Base-by-base conservation (phyloP, 2,113 vertebrate species). In the Cariama cristata region DNA sequence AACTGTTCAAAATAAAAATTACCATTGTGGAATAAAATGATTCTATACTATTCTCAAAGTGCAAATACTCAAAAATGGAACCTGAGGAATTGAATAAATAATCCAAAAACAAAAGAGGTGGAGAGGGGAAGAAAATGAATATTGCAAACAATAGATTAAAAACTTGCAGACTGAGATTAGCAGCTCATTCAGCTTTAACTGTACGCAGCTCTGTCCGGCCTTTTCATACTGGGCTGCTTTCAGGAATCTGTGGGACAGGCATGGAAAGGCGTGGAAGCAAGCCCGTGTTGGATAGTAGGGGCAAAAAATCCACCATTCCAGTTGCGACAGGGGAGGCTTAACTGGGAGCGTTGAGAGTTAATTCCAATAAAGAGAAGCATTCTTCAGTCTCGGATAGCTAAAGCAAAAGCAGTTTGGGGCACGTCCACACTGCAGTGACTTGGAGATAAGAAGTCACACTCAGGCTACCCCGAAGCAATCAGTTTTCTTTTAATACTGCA, bases 161-260 rank as follows among this genome's bases (percentile, higher is more conserved):
- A 93, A 94, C 72, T 86, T 40, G 58, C 62, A 60, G 50, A 66
- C 58, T 90, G 69, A 90, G 69, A 90, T 96, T 92, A 96, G 77
- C 77, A 90, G 53, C 53, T 94, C 67, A 47, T 95, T 97, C 73
- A 64, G 11, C 79, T 92, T 87, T 94, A 95, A 73, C 62, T 44
- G 49, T 91, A 23, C 72, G 56, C 69, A 85, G 68, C 49, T 93
- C 93, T 77, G 55, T 30, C 67, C 20, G 86, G 68, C 73, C 79
- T 90, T 93, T 96, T 96, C 73, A 91, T 81, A 73, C 49, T 52
- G 40, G 47, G 24, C 35, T 90, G 93, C 80, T 96, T 94, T 93
- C 84, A 94, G 73, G 93, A 97, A 94, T 93, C 77, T 47, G 49
- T 79, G 80, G 84, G 87, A 93, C 74, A 86, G 52, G 74, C 59